Evolutionary conservation across 2,113 vertebrate species (phyloP).

Genomic region (Muntiacus reevesi): DNA sequence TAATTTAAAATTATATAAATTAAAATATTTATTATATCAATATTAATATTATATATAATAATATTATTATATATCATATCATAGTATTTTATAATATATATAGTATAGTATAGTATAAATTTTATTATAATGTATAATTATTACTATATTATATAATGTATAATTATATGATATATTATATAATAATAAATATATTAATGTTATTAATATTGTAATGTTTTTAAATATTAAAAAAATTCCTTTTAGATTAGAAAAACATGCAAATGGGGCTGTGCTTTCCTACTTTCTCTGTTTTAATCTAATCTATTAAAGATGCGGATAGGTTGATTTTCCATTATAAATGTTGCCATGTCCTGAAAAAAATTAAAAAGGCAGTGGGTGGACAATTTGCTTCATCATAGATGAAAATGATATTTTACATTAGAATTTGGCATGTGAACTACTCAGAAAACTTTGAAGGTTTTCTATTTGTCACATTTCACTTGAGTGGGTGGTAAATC

Average conservation of each 20-base stretch:
- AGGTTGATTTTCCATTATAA: not conserved
- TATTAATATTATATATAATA: too few species aligned
- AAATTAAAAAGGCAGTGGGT: not conserved
- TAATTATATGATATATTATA: too few species aligned
- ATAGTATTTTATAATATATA: too few species aligned
- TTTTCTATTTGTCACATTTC: not conserved
- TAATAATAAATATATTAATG: too few species aligned
- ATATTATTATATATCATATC: too few species aligned
- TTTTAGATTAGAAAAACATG: not conserved
- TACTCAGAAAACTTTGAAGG: not conserved
- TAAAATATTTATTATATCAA: too few species aligned
- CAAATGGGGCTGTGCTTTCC: not conserved
- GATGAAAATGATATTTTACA: not conserved
- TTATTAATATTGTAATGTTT: too few species aligned
- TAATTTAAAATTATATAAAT: too few species aligned
- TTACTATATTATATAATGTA: too few species aligned
- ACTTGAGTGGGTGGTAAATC: not conserved
- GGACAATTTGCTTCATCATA: not conserved
- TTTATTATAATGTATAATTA: too few species aligned
- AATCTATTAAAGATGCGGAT: not conserved
- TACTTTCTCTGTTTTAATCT: not conserved
- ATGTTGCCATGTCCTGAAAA: not conserved
- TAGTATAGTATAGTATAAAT: too few species aligned
- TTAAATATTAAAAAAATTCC: not conserved
- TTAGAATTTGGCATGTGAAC: not conserved